Evolutionary conservation across 2,797 vertebrate species (phyloP), one percentile per base, ranked within the genome.

Genomic region (Chrysocyon brachyurus): DNA sequence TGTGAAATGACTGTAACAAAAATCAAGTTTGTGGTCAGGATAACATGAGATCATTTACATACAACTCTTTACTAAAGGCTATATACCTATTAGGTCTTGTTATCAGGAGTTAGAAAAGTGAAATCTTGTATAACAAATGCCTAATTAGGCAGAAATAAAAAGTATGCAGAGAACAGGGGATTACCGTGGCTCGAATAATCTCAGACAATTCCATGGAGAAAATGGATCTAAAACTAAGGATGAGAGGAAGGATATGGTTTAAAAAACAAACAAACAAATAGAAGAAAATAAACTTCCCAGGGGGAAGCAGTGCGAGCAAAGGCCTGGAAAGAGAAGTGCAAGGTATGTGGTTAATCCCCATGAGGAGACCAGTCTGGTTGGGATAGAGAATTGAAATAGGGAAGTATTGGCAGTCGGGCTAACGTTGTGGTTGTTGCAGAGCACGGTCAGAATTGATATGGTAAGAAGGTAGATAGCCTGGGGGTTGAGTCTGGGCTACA

Each of bases 351-450:
- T 24, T 26, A 40, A 46, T 5, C 14, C 4, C 1, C 5, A 6
- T 7, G 40, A 40, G 72, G 9, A 0, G 5, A 12, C 0, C 12
- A 16, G 68, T 22, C 0, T 8, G 8, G 21, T 4, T n/a, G 19
- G 61, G n/a, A 21, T 59, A 31, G 7, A 21, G 77, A 57, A 52
- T 22, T 81, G 70, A 46, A 33, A 40, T 2, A 16, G 54, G 31
- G 16, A 5, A 5, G 22, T 11, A 2, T 54, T 0, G 1, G 16
- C 16, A 9, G 59, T 56, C 5, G 3, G 16, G 22, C 31, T 1
- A 19, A 12, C 16, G 2, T 10, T 16, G 9, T 7, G 6, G 40
- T 17, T 31, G 11, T 33, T 33, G 2, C 14, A 19, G 54, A 68
- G 31, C 54, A 22, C 36, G 54, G 4, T 24, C 6, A 10, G 49